phyloP scores from a whole-genome alignment of 2,113 vertebrate species.

The Myotis davidii region DNA sequence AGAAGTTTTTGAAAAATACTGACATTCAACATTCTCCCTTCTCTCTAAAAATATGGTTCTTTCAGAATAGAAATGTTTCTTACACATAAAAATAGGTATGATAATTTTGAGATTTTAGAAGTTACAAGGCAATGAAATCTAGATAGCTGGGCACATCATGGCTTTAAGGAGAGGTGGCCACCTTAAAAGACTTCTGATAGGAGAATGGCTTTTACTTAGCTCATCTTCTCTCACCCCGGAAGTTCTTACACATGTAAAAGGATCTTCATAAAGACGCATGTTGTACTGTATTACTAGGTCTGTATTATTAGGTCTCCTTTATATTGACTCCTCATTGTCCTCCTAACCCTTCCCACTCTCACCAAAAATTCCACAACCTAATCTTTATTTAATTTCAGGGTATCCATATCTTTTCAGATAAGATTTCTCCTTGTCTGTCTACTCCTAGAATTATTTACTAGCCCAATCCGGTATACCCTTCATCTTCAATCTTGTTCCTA shows the following conservation, averaged over 20 bases:
- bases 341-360: not conserved
- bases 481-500: not conserved
- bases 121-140: not conserved
- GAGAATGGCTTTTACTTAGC: not conserved
- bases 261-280: not conserved
- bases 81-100: slow-evolving; percentile 15
- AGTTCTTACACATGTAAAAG: not conserved
- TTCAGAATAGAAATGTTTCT: not conserved
- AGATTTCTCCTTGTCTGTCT: not conserved
- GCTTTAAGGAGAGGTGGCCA: not conserved
- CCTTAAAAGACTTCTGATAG: not conserved
- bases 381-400: not conserved
- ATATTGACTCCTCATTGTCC: not conserved
- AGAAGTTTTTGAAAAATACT: slow-evolving; percentile 25
- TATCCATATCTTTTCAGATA: not conserved
- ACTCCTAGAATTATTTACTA: not conserved
- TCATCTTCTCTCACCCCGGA: not conserved
- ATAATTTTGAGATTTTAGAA: not conserved
- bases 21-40: not conserved
- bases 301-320: not conserved
- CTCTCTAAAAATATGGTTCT: not conserved
- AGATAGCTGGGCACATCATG: not conserved
- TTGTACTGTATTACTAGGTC: no score
- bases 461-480: not conserved
- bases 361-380: not conserved